Percentiles rank a stretch among this genome's conserved stretches.
phyloP scores from a whole-genome alignment of 2,888 invertebrate species.

The Aleiodes leptofemur region DNA sequence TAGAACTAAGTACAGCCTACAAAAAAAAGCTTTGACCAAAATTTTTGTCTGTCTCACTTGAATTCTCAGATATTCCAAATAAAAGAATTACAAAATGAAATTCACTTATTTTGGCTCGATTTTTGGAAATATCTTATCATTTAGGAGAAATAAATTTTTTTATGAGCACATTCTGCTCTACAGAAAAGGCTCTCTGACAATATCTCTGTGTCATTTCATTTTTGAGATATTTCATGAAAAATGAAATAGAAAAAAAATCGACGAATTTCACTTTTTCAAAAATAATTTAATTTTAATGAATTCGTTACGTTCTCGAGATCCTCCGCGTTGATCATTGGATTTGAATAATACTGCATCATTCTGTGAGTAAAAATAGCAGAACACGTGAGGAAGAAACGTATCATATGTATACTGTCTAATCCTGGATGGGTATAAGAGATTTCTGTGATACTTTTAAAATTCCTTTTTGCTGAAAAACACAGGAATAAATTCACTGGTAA shows the following conservation, averaged over 20 bases:
- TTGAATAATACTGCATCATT: slow-evolving; percentile 57
- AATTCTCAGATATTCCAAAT: no score
- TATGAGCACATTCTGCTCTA: no score
- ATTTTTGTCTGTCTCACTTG: no score
- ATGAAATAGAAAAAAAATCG: not conserved
- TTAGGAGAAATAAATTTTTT: not conserved
- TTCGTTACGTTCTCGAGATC: slow-evolving; percentile 59
- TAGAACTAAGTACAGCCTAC: no score
- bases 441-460: slow-evolving; percentile 59
- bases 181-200: not conserved
- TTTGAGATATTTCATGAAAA: not conserved
- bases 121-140: no score
- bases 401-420: slow-evolving; percentile 63
- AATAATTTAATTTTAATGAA: not conserved
- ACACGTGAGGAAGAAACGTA: slow-evolving; percentile 58
- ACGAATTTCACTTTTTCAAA: not conserved
- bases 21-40: no score
- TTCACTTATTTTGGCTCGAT: no score
- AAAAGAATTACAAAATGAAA: no score
- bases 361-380: slow-evolving; percentile 61
- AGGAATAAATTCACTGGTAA: slow-evolving; percentile 55
- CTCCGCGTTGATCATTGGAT: slow-evolving; percentile 55
- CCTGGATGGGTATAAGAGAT: slow-evolving; percentile 59
- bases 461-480: slow-evolving; percentile 65
- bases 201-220: not conserved